Evolutionary conservation across 2,888 invertebrate genomes (phyloP).

Genomic region (Scotopteryx bipunctaria): DNA sequence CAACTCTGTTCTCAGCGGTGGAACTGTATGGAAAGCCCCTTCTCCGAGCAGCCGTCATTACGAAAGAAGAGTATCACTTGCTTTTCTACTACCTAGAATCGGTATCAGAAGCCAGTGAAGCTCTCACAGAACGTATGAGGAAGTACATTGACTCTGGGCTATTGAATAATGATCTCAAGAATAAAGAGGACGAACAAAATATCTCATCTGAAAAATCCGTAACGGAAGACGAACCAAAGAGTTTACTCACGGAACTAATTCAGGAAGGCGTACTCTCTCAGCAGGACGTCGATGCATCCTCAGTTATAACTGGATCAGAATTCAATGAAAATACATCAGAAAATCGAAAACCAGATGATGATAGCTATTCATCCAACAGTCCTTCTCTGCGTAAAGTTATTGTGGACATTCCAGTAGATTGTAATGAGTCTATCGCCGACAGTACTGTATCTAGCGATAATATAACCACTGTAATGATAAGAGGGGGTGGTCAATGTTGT

Average conservation of each 20-base stretch:
- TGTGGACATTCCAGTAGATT: constrained; percentile 71
- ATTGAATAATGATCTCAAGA: constrained; percentile 56
- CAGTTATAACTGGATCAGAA: constrained; percentile 65
- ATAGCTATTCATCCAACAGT: constrained; percentile 61
- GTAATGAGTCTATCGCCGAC: constrained; percentile 63
- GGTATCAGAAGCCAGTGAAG: constrained; percentile 76
- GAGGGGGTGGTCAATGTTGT: constrained; percentile 71
- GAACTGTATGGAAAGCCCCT: constrained; percentile 86
- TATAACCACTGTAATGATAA: constrained; percentile 69
- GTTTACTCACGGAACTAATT: constrained; percentile 72
- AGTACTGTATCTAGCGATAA: constrained; percentile 66
- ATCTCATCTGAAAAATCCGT: constrained; percentile 47
- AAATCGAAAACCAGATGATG: constrained; percentile 65
- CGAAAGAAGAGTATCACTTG: constrained; percentile 79
- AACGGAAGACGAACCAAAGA: constrained; percentile 62
- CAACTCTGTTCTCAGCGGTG: constrained; percentile 83
- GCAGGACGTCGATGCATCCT: constrained; percentile 72
- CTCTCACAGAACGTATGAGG: constrained; percentile 75
- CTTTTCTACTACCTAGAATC: constrained; percentile 80
- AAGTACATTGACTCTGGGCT: constrained; percentile 80
- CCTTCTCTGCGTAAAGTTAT: constrained; percentile 66
- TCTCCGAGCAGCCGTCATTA: constrained; percentile 75
- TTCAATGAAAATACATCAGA: constrained; percentile 56
- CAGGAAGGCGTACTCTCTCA: constrained; percentile 75
- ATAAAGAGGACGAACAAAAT: constrained; percentile 49